A percentile compares a stretch with the other conserved stretches of the same genome.
phyloP scores from a whole-genome alignment of 2,888 invertebrate species.

The Parochlus steinenii region DNA sequence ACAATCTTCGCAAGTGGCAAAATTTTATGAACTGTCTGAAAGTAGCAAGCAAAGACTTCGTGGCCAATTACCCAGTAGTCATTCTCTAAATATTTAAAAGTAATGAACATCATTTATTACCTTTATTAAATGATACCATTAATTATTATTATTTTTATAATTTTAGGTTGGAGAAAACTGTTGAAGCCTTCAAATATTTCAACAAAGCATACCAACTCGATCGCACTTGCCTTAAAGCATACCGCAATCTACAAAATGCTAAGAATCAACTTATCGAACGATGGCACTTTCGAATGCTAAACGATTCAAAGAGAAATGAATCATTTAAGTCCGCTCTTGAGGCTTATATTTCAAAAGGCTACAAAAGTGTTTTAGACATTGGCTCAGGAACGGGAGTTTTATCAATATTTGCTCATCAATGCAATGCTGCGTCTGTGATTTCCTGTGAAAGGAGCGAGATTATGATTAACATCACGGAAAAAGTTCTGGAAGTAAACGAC shows the following conservation, averaged over 20 bases:
- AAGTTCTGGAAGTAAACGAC: slow-evolving; percentile 35
- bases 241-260: slow-evolving; percentile 49
- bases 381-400: slow-evolving; percentile 64
- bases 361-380: slow-evolving; percentile 46
- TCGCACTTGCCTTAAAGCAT: slow-evolving; percentile 37
- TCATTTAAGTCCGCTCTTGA: slow-evolving; percentile 46
- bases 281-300: slow-evolving; percentile 75
- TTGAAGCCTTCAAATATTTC: slow-evolving; percentile 40
- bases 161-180: slow-evolving; percentile 36
- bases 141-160: slow-evolving; percentile 12
- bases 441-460: slow-evolving; percentile 51
- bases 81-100: slow-evolving; percentile 12
- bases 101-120: slow-evolving; percentile 1
- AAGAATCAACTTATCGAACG: slow-evolving; percentile 51
- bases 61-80: not conserved
- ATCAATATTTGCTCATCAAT: slow-evolving; percentile 45
- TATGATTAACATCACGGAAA: slow-evolving; percentile 43
- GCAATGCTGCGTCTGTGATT: slow-evolving; percentile 37
- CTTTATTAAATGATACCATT: not conserved
- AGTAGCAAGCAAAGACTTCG: slow-evolving; percentile 13
- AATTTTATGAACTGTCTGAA: slow-evolving; percentile 13
- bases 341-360: slow-evolving; percentile 32
- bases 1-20: too few relatives aligned
- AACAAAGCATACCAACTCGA: slow-evolving; percentile 34
- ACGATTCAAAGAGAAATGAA: slow-evolving; percentile 50